Evolutionary conservation across 1,140 invertebrate species (phyloP).

Genomic region (Luehdorfia chinensis): DNA sequence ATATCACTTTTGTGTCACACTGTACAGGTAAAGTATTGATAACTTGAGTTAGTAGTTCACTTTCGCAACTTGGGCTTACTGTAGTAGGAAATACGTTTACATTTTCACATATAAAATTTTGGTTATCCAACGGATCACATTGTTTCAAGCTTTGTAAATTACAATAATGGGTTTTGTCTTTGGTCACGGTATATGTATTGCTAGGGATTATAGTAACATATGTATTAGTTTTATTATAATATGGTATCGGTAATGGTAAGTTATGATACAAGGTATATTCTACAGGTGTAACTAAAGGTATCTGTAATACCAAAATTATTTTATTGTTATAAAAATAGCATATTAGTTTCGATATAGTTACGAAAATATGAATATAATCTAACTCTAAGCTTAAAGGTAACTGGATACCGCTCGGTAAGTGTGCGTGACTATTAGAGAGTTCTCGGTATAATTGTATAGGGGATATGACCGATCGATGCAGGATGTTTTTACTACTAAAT

Average conservation of each 20-base stretch:
- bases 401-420: no score
- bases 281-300: constrained; percentile 17
- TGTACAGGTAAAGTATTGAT: constrained; percentile 3
- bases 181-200: constrained; percentile 22
- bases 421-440: constrained; percentile 19
- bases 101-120: constrained; percentile 16
- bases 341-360: constrained; percentile 18
- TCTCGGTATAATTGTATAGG: constrained; percentile 30
- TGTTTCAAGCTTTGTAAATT: neutral
- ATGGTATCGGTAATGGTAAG: constrained; percentile 14
- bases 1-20: constrained; percentile 7
- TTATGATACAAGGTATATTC: constrained; percentile 17
- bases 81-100: constrained; percentile 14
- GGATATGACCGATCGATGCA: constrained; percentile 29
- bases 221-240: neutral
- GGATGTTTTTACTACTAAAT: constrained; percentile 30
- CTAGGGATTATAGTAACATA: constrained; percentile 13
- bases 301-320: constrained; percentile 23
- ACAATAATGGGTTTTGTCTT: constrained; percentile 19
- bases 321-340: constrained; percentile 21
- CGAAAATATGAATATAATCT: constrained; percentile 17
- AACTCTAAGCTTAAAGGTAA: constrained; percentile 21
- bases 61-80: no score
- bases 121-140: constrained; percentile 4
- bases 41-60: no score